Evolutionary conservation across 2,797 vertebrate species (phyloP).

Genomic region (Meriones psammophilus): DNA sequence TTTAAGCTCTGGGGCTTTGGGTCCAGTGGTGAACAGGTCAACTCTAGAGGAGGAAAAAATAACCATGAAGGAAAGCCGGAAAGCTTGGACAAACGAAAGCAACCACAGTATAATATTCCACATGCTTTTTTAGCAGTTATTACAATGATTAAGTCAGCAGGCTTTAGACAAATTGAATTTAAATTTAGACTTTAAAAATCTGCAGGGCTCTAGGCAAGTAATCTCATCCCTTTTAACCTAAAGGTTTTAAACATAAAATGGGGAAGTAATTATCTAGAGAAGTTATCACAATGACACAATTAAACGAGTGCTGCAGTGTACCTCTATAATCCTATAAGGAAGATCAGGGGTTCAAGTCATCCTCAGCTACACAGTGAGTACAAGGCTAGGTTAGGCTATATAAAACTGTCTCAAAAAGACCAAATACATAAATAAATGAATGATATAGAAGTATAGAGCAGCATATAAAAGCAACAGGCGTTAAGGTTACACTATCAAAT

Average conservation of each 20-base stretch:
- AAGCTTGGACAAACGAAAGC: slow-evolving; percentile 20
- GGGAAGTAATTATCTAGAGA: neutral
- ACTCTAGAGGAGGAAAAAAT: slow-evolving; percentile 83
- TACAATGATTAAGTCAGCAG: neutral
- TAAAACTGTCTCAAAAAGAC: neutral
- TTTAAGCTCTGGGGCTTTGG: slow-evolving; percentile 88
- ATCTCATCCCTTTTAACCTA: slow-evolving; percentile 41
- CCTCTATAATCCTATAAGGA: neutral
- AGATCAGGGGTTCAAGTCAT: neutral
- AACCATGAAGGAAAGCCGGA: slow-evolving; percentile 21
- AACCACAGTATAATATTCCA: slow-evolving; percentile 42
- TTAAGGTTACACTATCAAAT: neutral
- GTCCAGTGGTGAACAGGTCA: slow-evolving; percentile 80
- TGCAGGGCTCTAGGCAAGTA: neutral
- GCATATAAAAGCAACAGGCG: neutral
- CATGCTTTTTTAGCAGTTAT: neutral
- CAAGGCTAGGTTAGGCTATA: neutral
- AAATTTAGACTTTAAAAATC: neutral
- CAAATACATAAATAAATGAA: neutral
- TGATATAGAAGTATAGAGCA: neutral
- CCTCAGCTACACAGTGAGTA: neutral
- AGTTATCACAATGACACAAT: slow-evolving; percentile 47
- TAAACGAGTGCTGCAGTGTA: neutral
- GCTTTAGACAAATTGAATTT: neutral
- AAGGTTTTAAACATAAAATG: slow-evolving; percentile 33